These are phyloP conservation scores for Oreochromis niloticus DNA, from an alignment of 2,113 vertebrate genomes.

Conservation along the genomic window DNA sequence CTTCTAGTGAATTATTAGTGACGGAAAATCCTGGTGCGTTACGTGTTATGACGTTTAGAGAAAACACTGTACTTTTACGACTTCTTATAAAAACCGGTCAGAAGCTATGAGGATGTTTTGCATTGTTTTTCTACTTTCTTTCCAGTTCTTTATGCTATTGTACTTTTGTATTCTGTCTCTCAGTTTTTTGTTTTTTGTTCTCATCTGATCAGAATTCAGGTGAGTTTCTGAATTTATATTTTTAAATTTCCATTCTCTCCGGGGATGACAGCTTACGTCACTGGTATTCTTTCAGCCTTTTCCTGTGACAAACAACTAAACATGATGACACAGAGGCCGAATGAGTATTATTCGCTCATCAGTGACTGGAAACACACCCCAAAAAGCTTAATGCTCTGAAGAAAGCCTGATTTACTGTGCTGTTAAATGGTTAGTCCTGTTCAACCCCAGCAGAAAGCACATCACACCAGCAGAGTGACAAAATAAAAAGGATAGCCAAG, in stretches of 20 bases:
- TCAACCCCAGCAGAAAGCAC: not conserved
- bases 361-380: not conserved
- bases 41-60: not conserved
- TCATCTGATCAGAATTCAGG: not conserved
- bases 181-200: not conserved
- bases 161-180: not conserved
- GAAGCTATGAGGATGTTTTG: not conserved
- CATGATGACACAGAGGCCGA: accelerated
- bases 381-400: not conserved
- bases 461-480: not conserved
- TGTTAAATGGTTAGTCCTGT: not conserved
- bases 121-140: not conserved
- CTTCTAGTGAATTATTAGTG: not conserved
- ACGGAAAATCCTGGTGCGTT: not conserved
- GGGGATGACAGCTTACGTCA: accelerated
- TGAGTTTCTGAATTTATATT: not conserved
- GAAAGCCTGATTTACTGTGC: not conserved
- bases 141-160: not conserved
- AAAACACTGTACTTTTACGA: accelerated
- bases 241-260: not conserved
- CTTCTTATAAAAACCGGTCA: not conserved
- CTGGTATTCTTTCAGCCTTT: not conserved
- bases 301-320: not conserved
- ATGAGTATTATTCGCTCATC: not conserved
- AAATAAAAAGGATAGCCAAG: not conserved